Evolutionary conservation across 2,888 invertebrate species (phyloP).

Genomic region (Caenorhabditis sulstoni): DNA sequence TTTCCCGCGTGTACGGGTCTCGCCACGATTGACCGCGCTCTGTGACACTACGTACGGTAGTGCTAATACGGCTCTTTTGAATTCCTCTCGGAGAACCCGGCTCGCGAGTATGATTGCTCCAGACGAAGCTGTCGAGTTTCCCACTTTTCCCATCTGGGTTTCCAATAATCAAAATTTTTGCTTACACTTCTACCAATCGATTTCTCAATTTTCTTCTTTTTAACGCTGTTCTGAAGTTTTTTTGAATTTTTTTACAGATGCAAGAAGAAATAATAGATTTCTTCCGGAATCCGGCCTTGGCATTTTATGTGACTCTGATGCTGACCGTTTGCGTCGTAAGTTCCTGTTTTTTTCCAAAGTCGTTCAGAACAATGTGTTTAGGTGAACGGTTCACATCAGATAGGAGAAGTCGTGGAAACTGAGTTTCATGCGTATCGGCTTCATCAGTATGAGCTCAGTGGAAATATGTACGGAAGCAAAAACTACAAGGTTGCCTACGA

Average conservation of each 20-base stretch:
- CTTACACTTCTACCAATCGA: too few species aligned
- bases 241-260: conserved; percentile 52
- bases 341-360: not conserved
- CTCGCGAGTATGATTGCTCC: not conserved
- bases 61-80: conserved; percentile 15
- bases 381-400: conserved; percentile 63
- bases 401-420: conserved; percentile 69
- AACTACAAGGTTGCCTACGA: conserved; percentile 74
- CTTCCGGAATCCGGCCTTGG: conserved; percentile 68
- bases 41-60: conserved; percentile 15
- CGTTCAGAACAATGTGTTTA: conserved; percentile 5
- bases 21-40: conserved; percentile 16
- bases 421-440: conserved; percentile 78
- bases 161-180: not conserved
- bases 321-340: conserved; percentile 69
- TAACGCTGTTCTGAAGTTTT: not conserved
- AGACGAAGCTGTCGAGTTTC: not conserved
- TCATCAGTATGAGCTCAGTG: conserved; percentile 77
- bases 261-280: conserved; percentile 72
- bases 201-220: too few species aligned
- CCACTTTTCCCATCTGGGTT: not conserved
- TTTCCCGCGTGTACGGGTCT: conserved; percentile 52
- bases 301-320: conserved; percentile 67
- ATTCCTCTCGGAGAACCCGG: conserved; percentile 43
- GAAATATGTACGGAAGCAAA: conserved; percentile 74